Evolutionary conservation across 2,113 vertebrate genomes (phyloP).

Genomic region (Mastomys coucha): DNA sequence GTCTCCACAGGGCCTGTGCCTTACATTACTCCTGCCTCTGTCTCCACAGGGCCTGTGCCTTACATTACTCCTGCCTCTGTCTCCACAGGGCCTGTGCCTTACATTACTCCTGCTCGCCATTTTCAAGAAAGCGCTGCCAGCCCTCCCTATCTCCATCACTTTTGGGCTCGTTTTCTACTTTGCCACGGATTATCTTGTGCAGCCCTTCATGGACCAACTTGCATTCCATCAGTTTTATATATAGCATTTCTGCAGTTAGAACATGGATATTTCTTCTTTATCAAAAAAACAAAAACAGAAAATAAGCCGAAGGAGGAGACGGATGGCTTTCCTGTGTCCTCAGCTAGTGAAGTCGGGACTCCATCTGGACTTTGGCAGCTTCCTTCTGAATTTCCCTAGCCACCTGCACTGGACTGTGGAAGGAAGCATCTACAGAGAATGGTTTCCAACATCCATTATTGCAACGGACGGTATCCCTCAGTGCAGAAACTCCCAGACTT

Average conservation of each 20-base stretch:
- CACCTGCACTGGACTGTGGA: slow-evolving; percentile 75
- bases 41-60: too few relatives aligned
- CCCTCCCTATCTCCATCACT: slow-evolving; percentile 98
- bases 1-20: too few relatives aligned
- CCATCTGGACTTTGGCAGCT: slow-evolving; percentile 76
- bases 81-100: slow-evolving; percentile 95
- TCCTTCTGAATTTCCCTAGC: slow-evolving; percentile 77
- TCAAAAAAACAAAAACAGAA: slow-evolving; percentile 71
- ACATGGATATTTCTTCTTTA: slow-evolving; percentile 81
- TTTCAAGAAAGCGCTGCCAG: slow-evolving; percentile 99
- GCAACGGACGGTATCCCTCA: slow-evolving; percentile 32
- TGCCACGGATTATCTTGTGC: slow-evolving; percentile 97
- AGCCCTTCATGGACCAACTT: slow-evolving; percentile 97
- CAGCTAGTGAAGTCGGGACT: slow-evolving; percentile 79
- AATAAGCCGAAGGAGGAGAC: slow-evolving; percentile 69
- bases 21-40: too few relatives aligned
- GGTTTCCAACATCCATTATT: slow-evolving; percentile 57
- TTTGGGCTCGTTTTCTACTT: slow-evolving; percentile 99
- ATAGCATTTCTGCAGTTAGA: slow-evolving; percentile 87
- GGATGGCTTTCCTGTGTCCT: slow-evolving; percentile 75
- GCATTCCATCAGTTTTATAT: slow-evolving; percentile 99
- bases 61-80: too few relatives aligned
- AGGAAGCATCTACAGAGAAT: slow-evolving; percentile 78
- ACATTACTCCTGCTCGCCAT: slow-evolving; percentile 98
- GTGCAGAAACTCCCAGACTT: slow-evolving; percentile 43